phyloP scores from a whole-genome alignment of 1,140 invertebrate species.

The Megalopta genalis region DNA sequence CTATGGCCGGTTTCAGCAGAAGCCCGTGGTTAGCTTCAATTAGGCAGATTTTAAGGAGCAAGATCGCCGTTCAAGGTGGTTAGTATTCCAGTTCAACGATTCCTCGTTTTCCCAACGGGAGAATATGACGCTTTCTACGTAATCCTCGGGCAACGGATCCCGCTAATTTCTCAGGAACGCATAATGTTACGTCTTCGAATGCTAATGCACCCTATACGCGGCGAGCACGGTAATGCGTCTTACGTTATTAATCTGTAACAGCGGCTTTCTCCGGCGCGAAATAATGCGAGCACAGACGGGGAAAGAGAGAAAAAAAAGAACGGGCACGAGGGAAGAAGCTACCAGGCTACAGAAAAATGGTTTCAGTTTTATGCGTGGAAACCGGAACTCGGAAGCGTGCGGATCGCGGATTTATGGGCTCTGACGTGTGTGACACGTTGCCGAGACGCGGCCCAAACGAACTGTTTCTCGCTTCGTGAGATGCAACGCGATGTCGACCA shows the following conservation, averaged over 20 bases:
- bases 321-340: background rate
- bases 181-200: constrained; percentile 45
- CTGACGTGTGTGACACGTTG: constrained; percentile 23
- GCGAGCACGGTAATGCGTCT: constrained; percentile 33
- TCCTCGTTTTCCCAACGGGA: background rate
- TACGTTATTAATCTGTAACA: constrained; percentile 47
- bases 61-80: background rate
- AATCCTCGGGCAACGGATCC: constrained; percentile 5
- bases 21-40: background rate
- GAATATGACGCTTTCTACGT: constrained; percentile 22
- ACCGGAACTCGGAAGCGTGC: constrained; percentile 45
- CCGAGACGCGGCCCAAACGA: background rate
- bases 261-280: constrained; percentile 15
- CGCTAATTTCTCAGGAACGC: constrained; percentile 36
- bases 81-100: background rate
- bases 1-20: background rate
- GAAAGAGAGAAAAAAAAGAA: too few species aligned
- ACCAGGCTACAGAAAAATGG: constrained; percentile 5
- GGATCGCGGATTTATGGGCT: constrained; percentile 30
- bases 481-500: constrained; percentile 51
- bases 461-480: constrained; percentile 28
- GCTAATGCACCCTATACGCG: constrained; percentile 22
- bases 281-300: background rate
- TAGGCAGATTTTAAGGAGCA: background rate
- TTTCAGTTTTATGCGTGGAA: constrained; percentile 35